phyloP scores from a whole-genome alignment of 2,797 vertebrate species.

The Chloroceryle amazona region DNA sequence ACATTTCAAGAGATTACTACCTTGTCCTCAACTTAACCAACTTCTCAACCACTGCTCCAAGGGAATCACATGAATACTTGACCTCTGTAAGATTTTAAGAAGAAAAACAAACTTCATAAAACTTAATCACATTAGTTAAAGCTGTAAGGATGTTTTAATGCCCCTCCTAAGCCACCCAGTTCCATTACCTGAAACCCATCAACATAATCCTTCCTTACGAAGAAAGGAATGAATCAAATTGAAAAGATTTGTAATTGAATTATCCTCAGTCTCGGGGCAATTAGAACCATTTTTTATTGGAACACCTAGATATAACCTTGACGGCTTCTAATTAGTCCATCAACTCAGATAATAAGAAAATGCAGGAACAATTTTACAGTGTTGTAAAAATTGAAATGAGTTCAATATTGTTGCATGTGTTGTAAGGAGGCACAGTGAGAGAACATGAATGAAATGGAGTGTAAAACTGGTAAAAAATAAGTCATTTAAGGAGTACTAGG shows the following conservation, averaged over 20 bases:
- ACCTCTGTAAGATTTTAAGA: constrained; percentile 89
- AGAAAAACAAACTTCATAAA: constrained; percentile 95
- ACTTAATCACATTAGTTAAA: constrained; percentile 93
- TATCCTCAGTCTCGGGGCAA: constrained; percentile 86
- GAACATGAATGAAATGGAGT: neutral
- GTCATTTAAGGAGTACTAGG: neutral
- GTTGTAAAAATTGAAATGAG: constrained; percentile 74
- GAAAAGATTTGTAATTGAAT: constrained; percentile 89
- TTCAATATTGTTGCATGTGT: constrained; percentile 55
- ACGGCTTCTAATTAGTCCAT: constrained; percentile 77
- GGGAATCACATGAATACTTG: constrained; percentile 85
- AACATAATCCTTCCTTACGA: constrained; percentile 87
- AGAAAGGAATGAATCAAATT: constrained; percentile 85
- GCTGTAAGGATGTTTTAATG: constrained; percentile 88
- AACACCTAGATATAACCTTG: constrained; percentile 79
- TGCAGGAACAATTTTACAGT: constrained; percentile 58
- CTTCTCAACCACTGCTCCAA: constrained; percentile 65
- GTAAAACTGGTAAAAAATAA: neutral
- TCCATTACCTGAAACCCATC: constrained; percentile 87
- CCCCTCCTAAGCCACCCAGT: constrained; percentile 86
- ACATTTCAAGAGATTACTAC: constrained; percentile 79
- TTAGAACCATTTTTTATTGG: constrained; percentile 85
- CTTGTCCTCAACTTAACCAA: constrained; percentile 65
- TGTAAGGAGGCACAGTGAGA: neutral
- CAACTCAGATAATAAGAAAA: constrained; percentile 78